A percentile compares a stretch with the other conserved stretches of the same genome.
Conservation (phyloP, 2,113 vertebrate genomes). For the Oreochromis spilurus region DNA sequence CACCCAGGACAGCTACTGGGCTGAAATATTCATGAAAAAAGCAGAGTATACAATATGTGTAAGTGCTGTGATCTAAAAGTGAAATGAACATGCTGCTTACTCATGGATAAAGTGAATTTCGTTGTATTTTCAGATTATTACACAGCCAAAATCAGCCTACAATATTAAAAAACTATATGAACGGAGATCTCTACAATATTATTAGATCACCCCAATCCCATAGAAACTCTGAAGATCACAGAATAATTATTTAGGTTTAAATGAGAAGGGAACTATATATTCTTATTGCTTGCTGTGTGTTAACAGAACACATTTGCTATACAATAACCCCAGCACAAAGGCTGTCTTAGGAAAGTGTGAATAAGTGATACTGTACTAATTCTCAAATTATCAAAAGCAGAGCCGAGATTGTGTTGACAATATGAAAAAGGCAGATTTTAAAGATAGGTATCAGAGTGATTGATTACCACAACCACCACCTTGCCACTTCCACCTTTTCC, state of each 20-base stretch:
- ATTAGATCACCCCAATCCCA: not conserved
- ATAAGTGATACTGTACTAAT: not conserved
- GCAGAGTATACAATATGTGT: not conserved
- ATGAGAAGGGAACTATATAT: not conserved
- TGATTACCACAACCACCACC: not conserved
- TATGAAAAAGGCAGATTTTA: not conserved
- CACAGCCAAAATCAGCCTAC: not conserved
- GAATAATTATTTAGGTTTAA: not conserved
- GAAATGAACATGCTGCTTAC: not conserved
- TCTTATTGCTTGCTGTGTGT: not conserved
- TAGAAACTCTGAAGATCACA: not conserved
- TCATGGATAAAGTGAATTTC: not conserved
- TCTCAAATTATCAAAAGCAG: not conserved
- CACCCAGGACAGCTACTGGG: not conserved
- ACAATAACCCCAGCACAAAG: not conserved
- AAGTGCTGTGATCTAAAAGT: not conserved
- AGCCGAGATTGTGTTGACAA: not conserved
- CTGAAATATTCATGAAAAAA: constrained; percentile 36
- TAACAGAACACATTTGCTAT: not conserved
- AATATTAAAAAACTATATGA: not conserved
- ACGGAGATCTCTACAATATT: not conserved
- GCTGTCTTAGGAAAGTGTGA: not conserved
- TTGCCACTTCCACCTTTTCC: not conserved
- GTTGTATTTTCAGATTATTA: not conserved
- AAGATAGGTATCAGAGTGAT: not conserved